Evolutionary conservation across 2,797 vertebrate genomes (phyloP).

Genomic region (Poeciliopsis turneri): DNA sequence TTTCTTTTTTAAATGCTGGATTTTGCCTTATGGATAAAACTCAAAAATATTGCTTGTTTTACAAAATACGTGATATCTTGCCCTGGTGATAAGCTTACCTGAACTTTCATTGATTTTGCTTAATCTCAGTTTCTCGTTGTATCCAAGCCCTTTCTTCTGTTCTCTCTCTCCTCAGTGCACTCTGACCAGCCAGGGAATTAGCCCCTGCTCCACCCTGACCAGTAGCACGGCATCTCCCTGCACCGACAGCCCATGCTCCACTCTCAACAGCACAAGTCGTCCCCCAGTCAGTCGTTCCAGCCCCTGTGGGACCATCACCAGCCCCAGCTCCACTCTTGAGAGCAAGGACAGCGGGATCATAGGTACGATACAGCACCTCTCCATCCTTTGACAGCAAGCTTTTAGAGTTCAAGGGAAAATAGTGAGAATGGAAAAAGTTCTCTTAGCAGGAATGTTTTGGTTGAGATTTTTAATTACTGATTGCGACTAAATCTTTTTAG

Average conservation of each 20-base stretch:
- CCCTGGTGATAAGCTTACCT: constrained; percentile 32
- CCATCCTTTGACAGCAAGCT: neutral
- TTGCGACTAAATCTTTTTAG: neutral
- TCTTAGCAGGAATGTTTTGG: neutral
- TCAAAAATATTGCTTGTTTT: constrained; percentile 27
- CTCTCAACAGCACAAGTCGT: constrained; percentile 90
- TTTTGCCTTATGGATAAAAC: constrained; percentile 48
- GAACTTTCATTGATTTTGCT: constrained; percentile 33
- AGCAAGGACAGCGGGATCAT: constrained; percentile 99
- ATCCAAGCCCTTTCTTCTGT: constrained; percentile 12
- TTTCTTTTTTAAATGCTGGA: neutral
- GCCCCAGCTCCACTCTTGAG: constrained; percentile 97
- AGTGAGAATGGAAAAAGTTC: neutral
- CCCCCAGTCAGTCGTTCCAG: constrained; percentile 83
- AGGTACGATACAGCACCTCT: constrained; percentile 65
- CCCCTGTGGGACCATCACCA: constrained; percentile 93
- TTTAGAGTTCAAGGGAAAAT: neutral
- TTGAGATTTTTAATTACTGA: neutral
- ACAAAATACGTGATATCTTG: constrained; percentile 44
- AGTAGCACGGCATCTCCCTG: constrained; percentile 95
- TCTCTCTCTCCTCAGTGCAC: constrained; percentile 79
- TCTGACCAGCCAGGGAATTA: constrained; percentile 89
- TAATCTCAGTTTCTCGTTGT: constrained; percentile 25
- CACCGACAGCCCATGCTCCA: constrained; percentile 96
- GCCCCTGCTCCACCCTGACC: constrained; percentile 95